Evolutionary conservation across 1,140 invertebrate genomes (phyloP).

Genomic region (Eumaeus atala): DNA sequence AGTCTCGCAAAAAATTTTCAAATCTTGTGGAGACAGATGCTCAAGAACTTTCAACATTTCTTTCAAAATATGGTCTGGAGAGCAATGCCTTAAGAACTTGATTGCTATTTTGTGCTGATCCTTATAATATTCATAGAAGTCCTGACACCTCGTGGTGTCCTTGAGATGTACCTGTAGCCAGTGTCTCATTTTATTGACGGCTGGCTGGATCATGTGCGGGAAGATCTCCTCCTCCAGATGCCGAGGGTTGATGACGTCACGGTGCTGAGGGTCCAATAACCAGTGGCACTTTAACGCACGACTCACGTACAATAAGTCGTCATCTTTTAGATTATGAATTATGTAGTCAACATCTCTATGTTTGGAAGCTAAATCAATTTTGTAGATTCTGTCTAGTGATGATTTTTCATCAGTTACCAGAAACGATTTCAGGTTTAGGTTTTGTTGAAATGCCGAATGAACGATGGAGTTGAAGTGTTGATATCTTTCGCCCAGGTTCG

Average conservation of each 20-base stretch:
- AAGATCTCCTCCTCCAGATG: conserved; percentile 41
- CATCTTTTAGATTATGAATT: conserved; percentile 37
- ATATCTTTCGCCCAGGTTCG: conserved; percentile 42
- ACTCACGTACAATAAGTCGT: conserved; percentile 50
- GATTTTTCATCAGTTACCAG: conserved; percentile 31
- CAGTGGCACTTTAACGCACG: conserved; percentile 40
- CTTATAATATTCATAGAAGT: conserved; percentile 48
- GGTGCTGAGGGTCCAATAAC: conserved; percentile 36
- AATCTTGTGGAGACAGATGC: conserved; percentile 33
- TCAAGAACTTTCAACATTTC: conserved; percentile 22
- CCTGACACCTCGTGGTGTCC: conserved; percentile 34
- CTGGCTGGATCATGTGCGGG: conserved; percentile 44
- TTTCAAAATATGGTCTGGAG: conserved; percentile 21
- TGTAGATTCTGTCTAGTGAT: conserved; percentile 43
- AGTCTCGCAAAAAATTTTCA: conserved; percentile 39
- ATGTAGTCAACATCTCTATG: conserved; percentile 43
- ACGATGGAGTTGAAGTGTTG: conserved; percentile 38
- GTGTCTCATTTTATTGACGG: conserved; percentile 49
- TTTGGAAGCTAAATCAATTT: conserved; percentile 51
- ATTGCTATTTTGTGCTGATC: conserved; percentile 32
- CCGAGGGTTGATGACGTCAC: conserved; percentile 37
- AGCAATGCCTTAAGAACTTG: conserved; percentile 41
- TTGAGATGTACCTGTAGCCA: conserved; percentile 39
- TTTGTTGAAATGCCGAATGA: conserved; percentile 20
- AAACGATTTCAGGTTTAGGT: conserved; percentile 26